Percentiles rank a stretch among this genome's conserved stretches.
These are phyloP conservation scores for Metalampra italica DNA, from an alignment of 2,888 invertebrate species.

Conservation along the genomic window DNA sequence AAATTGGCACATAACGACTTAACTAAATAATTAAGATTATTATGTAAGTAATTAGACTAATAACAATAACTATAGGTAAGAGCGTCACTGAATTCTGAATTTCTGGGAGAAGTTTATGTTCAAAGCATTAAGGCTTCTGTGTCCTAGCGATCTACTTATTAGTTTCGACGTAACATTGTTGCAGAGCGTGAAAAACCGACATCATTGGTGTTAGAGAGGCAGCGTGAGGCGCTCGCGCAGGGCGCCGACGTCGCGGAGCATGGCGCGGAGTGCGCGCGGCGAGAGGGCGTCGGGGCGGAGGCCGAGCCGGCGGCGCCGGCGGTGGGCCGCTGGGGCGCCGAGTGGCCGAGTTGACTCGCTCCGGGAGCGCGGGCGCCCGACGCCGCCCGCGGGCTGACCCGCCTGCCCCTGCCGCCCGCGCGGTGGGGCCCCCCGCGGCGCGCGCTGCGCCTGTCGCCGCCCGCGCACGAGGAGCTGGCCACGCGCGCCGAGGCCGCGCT, in stretches of 20 bases:
- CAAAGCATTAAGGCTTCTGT: too few species aligned
- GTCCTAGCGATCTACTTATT: too few species aligned
- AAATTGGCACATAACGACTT: too few species aligned
- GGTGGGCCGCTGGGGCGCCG: conserved; percentile 94
- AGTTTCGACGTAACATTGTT: not conserved
- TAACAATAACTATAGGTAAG: too few species aligned
- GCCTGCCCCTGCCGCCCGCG: conserved; percentile 36
- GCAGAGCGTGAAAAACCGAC: conserved; percentile 86
- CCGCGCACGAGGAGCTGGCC: conserved; percentile 88
- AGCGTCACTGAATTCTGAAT: too few species aligned
- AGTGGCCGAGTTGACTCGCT: conserved; percentile 99
- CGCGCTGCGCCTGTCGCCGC: conserved; percentile 42
- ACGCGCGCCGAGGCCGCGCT: conserved; percentile 88
- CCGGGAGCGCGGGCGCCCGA: conserved; percentile 49
- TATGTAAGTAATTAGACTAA: too few species aligned
- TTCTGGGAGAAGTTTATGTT: too few species aligned
- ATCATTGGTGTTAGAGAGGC: conserved; percentile 81
- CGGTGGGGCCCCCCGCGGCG: conserved; percentile 58
- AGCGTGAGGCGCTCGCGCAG: conserved; percentile 80
- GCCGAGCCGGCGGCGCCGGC: conserved; percentile 82
- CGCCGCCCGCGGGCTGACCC: conserved; percentile 31
- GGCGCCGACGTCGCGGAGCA: conserved; percentile 63
- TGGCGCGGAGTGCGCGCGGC: conserved; percentile 37
- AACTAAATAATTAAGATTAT: too few species aligned
- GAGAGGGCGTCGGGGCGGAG: conserved; percentile 61